Evolutionary conservation across 2,113 vertebrate genomes (phyloP).

Genomic region (Clarias gariepinus): DNA sequence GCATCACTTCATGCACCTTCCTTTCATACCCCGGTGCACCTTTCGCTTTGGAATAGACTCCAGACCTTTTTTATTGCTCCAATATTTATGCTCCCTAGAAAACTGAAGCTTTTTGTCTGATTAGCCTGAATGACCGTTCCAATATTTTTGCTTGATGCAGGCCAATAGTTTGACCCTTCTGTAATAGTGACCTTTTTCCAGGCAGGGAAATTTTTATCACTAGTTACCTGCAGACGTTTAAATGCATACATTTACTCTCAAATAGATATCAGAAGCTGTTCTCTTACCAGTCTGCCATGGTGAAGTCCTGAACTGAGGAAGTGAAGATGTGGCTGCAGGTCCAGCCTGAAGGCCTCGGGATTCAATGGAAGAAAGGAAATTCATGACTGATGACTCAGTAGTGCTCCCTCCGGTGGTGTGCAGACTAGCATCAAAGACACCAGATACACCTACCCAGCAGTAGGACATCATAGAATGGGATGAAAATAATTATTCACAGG

Average conservation of each 20-base stretch:
- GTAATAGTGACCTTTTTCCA: no score
- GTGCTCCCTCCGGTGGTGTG: slow-evolving; percentile 82
- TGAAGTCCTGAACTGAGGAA: slow-evolving; percentile 90
- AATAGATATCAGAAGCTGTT: background rate
- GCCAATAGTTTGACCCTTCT: no score
- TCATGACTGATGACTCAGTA: slow-evolving; percentile 94
- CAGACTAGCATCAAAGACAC: slow-evolving; percentile 83
- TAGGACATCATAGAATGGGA: background rate
- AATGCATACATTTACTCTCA: background rate
- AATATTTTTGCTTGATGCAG: no score
- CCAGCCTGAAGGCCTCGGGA: slow-evolving; percentile 87
- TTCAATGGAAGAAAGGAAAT: slow-evolving; percentile 92
- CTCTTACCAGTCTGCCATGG: slow-evolving; percentile 91
- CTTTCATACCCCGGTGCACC: no score
- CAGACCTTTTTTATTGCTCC: no score
- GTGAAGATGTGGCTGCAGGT: slow-evolving; percentile 87
- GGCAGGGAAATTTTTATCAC: background rate
- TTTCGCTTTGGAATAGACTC: no score
- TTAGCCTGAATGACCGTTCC: no score
- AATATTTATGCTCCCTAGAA: no score
- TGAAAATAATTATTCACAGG: slow-evolving; percentile 11
- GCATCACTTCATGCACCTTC: no score
- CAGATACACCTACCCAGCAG: slow-evolving; percentile 75
- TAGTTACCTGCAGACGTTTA: background rate
- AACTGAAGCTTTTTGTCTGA: no score